Conservation (phyloP, 2,113 vertebrate species). For the Columbina picui region DNA sequence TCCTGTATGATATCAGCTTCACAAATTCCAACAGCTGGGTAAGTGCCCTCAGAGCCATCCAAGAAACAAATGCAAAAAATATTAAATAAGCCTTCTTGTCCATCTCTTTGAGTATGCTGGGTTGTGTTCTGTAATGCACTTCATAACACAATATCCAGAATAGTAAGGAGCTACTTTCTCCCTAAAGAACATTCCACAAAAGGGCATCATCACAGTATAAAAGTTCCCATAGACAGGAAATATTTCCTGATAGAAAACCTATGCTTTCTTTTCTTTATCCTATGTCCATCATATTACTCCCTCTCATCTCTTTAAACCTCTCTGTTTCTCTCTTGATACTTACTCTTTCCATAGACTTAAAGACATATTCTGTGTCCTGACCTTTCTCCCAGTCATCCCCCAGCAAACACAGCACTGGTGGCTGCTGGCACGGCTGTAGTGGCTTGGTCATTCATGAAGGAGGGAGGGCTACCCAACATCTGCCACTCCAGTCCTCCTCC, state of each 20-base stretch:
- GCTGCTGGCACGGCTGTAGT: not conserved
- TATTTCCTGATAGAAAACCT: not conserved
- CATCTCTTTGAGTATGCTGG: not conserved
- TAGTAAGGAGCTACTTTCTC: not conserved
- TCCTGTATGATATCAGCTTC: constrained; percentile 5
- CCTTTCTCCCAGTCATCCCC: not conserved
- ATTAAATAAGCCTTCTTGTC: not conserved
- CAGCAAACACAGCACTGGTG: not conserved
- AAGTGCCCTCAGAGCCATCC: not conserved
- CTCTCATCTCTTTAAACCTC: not conserved
- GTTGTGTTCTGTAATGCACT: not conserved
- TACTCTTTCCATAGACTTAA: not conserved
- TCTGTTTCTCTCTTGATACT: not conserved
- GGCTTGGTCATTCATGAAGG: not conserved
- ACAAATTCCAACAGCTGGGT: not conserved
- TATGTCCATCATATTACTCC: not conserved
- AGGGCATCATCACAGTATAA: not conserved
- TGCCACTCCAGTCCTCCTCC: not conserved
- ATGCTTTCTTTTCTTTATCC: not conserved
- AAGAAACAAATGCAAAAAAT: constrained; percentile 1
- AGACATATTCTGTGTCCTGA: not conserved
- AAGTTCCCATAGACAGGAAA: not conserved
- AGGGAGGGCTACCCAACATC: constrained; percentile 11
- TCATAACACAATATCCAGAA: not conserved
- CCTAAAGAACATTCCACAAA: not conserved